Conservation (phyloP, 2,797 vertebrate genomes). For the Zenarchopterus dispar region DNA sequence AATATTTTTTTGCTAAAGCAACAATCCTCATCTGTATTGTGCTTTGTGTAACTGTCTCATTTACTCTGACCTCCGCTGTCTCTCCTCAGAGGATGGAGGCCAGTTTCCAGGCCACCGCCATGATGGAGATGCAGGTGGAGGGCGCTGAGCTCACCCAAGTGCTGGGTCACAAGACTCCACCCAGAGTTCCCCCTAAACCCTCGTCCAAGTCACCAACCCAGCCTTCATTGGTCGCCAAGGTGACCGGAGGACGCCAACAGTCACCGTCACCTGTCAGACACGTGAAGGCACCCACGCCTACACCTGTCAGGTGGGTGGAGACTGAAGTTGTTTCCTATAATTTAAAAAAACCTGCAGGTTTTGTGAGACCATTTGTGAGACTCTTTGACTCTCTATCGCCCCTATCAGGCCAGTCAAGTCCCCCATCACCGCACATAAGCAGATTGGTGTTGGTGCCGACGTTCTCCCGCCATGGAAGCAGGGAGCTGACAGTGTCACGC, state of each 20-base stretch:
- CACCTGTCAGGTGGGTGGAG: conserved; percentile 62
- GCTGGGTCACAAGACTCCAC: conserved; percentile 93
- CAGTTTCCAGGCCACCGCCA: conserved; percentile 62
- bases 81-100: conserved; percentile 56
- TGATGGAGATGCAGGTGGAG: conserved; percentile 87
- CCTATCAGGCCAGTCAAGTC: conserved; percentile 95
- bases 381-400: conserved; percentile 83
- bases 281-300: conserved; percentile 90
- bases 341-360: conserved; percentile 64
- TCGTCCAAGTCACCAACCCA: conserved; percentile 88
- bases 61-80: background rate
- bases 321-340: too few species aligned
- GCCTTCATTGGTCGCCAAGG: conserved; percentile 84
- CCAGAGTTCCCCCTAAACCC: conserved; percentile 93
- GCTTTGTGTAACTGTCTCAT: too few species aligned
- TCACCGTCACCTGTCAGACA: conserved; percentile 96
- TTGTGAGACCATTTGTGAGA: conserved; percentile 81
- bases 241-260: conserved; percentile 89
- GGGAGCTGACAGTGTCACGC: conserved; percentile 76
- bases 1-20: too few species aligned
- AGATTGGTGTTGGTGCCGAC: conserved; percentile 70
- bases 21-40: too few species aligned
- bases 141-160: conserved; percentile 84
- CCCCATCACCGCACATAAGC: conserved; percentile 84
- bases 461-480: conserved; percentile 94